phyloP scores from a whole-genome alignment of 2,797 vertebrate species.

The Serranus cabrilla region DNA sequence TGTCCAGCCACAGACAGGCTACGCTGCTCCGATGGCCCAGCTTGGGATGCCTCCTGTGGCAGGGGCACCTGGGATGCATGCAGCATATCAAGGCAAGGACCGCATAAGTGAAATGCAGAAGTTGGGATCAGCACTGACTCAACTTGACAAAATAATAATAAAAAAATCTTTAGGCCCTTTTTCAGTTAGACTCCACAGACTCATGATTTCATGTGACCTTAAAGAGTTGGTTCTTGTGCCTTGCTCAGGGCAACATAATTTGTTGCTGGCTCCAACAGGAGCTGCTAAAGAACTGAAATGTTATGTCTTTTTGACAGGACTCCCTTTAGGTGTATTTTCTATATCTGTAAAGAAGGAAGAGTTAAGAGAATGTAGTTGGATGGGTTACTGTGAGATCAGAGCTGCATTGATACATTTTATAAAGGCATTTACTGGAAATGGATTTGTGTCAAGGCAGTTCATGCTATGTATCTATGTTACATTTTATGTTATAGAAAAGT shows the following conservation, averaged over 20 bases:
- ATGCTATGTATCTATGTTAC: too few relatives aligned
- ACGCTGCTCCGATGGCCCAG: slow-evolving; percentile 93
- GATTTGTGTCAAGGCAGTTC: background rate
- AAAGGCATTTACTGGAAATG: too few relatives aligned
- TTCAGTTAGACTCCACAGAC: too few relatives aligned
- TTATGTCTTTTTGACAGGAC: background rate
- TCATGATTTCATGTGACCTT: background rate
- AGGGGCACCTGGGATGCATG: slow-evolving; percentile 92
- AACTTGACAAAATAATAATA: background rate
- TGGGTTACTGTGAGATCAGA: background rate
- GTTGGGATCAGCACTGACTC: background rate
- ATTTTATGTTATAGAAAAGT: too few relatives aligned
- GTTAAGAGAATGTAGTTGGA: background rate
- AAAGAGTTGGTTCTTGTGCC: background rate
- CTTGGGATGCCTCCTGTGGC: slow-evolving; percentile 92
- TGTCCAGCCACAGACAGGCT: slow-evolving; percentile 91
- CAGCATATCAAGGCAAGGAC: slow-evolving; percentile 84
- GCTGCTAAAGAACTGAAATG: background rate
- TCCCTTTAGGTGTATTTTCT: background rate
- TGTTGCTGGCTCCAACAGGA: fast-evolving
- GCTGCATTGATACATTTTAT: too few relatives aligned
- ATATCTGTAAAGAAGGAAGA: background rate
- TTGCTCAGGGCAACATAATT: background rate
- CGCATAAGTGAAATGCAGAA: background rate
- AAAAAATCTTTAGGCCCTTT: background rate